Evolutionary conservation across 1,140 invertebrate species (phyloP), one percentile per base, ranked within the genome.

Genomic region (Drosophila rhopaloa): DNA sequence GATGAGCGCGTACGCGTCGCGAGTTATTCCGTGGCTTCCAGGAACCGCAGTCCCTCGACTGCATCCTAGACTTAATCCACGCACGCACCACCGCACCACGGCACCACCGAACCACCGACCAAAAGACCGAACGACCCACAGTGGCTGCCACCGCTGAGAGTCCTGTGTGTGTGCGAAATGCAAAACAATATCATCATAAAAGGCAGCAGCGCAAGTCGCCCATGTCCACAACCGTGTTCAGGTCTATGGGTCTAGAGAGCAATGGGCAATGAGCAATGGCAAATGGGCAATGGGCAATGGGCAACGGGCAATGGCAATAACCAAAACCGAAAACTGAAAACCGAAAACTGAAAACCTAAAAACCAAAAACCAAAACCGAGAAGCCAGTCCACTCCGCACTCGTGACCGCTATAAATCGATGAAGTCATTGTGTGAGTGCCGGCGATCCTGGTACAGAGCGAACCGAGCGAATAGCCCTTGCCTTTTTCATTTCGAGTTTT

Each of bases 381-480:
- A 73, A 72, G 46, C 53, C 38, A 57, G 32, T 14, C 56, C 57
- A 50, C n/a, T 14, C 40, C 60, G 66, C 76, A 75, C 84, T 89
- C 74, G 68, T 89, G 84, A 89, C 84, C 84, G 80, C 84, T 89
- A 89, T 89, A 89, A 89, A 84, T 89, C 80, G 85, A 89, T 89
- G 84, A 89, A 89, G 84, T 89, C 85, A 84, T 84, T 89, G 84
- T 89, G 68, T 68, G 40, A 24, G 37, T 13, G 14, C 14, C 50
- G 16, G 37, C 24, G 40, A 8, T 50, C 40, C 48, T 27, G 40
- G 10, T 13, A 65, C 32, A 48, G 58, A 35, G 46, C 27, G 24
- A 13, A 16, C 56, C 40, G 38, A 9, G 19, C 27, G 13, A 51
- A 9, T n/a, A 40, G 37, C 37, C 40, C 13, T 41, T 66, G 37